A percentile compares a stretch with the other conserved stretches of the same genome.
phyloP scores from a whole-genome alignment of 2,113 vertebrate genomes.

The Crotalus viridis region DNA sequence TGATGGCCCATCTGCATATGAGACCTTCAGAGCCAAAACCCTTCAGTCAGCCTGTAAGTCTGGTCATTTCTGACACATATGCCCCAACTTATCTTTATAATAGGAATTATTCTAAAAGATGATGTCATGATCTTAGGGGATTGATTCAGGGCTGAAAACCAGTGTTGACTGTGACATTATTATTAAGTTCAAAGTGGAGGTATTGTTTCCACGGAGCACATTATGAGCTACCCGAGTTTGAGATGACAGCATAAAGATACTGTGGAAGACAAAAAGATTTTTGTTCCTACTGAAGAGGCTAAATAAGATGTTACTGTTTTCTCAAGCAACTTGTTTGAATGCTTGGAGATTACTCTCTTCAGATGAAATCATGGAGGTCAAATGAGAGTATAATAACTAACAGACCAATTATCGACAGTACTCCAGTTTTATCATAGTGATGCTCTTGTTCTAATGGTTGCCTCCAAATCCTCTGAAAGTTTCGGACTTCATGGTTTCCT shows the following conservation, averaged over 20 bases:
- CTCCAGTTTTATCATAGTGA: not conserved
- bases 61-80: not conserved
- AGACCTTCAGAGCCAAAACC: conserved; percentile 97
- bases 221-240: not conserved
- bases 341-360: not conserved
- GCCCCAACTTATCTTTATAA: not conserved
- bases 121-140: not conserved
- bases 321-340: not conserved
- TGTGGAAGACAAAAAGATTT: not conserved
- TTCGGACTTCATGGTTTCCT: not conserved
- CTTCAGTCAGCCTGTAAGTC: conserved; percentile 93
- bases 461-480: not conserved
- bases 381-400: not conserved
- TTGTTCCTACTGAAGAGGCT: not conserved
- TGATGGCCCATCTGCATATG: conserved; percentile 99
- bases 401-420: not conserved
- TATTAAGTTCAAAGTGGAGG: not conserved
- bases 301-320: not conserved
- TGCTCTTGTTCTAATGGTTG: not conserved
- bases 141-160: not conserved
- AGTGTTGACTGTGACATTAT: not conserved
- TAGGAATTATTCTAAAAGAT: not conserved
- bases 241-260: not conserved
- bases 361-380: not conserved
- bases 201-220: not conserved